Evolutionary conservation across 2,113 vertebrate genomes (phyloP).

Genomic region (Neodon shergylaensis): DNA sequence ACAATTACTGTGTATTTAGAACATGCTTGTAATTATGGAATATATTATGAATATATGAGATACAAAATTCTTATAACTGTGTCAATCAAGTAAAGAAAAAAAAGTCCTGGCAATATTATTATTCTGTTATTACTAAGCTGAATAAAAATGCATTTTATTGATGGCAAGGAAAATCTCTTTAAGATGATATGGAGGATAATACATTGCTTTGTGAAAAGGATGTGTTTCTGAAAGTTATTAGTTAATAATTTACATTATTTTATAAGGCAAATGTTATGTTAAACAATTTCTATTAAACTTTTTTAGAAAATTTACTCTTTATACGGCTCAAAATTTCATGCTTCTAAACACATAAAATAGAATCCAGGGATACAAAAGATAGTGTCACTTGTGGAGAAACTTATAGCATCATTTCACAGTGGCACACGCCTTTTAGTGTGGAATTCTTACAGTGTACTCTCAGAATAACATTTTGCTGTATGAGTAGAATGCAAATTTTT

Average conservation of each 20-base stretch:
- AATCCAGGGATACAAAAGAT: neutral
- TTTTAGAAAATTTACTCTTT: slow-evolving; percentile 27
- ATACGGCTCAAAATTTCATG: neutral
- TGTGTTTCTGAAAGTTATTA: slow-evolving; percentile 19
- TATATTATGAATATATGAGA: neutral
- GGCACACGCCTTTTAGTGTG: neutral
- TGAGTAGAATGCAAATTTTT: neutral
- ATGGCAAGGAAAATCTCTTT: slow-evolving; percentile 15
- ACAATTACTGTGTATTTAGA: neutral
- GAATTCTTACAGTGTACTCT: neutral
- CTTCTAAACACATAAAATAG: slow-evolving; percentile 21
- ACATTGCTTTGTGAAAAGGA: slow-evolving; percentile 39
- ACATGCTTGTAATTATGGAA: neutral
- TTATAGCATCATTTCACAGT: neutral
- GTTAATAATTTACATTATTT: neutral
- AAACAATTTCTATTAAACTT: slow-evolving; percentile 4
- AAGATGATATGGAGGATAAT: neutral
- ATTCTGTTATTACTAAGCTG: neutral
- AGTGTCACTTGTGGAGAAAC: neutral
- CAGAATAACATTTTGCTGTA: slow-evolving; percentile 23
- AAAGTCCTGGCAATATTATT: neutral
- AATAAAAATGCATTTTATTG: slow-evolving; percentile 6
- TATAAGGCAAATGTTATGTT: slow-evolving; percentile 4
- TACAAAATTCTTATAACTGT: neutral
- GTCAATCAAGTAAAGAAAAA: neutral